Evolutionary conservation across 2,888 invertebrate genomes (phyloP).

Genomic region (Megaustenia siamemsis): DNA sequence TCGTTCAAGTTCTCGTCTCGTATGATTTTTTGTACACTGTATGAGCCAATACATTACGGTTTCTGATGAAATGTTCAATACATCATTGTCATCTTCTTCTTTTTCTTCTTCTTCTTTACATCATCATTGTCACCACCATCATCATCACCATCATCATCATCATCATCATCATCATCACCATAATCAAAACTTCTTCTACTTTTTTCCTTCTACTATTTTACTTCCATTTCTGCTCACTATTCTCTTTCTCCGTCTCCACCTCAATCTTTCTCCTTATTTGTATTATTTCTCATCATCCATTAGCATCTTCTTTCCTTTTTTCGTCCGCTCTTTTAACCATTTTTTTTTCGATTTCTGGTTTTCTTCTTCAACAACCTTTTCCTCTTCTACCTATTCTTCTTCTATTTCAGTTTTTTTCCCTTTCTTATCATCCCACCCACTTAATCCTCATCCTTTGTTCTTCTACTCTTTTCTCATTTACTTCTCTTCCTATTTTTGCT

Average conservation of each 20-base stretch:
- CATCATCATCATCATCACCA: no score
- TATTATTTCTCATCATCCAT: no score
- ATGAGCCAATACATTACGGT: not conserved
- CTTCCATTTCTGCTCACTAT: no score
- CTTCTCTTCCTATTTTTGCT: not conserved
- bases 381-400: not conserved
- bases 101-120: no score
- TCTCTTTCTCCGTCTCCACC: not conserved
- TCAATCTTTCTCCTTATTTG: constrained; percentile 24
- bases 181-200: no score
- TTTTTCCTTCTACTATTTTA: no score
- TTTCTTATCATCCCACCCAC: not conserved
- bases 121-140: no score
- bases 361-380: not conserved
- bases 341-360: not conserved
- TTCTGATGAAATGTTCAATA: no score
- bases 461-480: not conserved
- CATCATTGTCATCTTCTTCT: no score
- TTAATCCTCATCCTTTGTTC: not conserved
- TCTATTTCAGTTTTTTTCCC: not conserved
- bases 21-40: not conserved
- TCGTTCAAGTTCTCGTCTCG: no score
- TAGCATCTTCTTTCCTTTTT: not conserved
- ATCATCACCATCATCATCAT: no score
- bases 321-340: not conserved